These are phyloP conservation scores for Lepilemur ruficaudatus DNA, from an alignment of 2,797 vertebrate genomes.

Conservation along the genomic window DNA sequence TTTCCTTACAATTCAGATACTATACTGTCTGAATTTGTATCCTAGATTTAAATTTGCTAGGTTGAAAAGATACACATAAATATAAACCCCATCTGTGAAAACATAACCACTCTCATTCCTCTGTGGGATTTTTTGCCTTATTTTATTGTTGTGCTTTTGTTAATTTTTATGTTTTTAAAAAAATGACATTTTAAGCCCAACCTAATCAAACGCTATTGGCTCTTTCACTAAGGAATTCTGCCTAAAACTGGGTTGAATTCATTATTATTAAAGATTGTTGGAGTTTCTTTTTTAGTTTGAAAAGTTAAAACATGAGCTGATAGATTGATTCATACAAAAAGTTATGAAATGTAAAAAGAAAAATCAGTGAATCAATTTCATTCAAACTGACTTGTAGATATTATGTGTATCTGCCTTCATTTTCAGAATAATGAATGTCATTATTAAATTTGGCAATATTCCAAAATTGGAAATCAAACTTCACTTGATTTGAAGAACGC, in stretches of 20 bases:
- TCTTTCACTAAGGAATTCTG: constrained; percentile 33
- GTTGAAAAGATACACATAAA: constrained; percentile 41
- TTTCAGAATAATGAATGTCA: constrained; percentile 32
- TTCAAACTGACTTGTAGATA: not conserved
- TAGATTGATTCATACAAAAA: not conserved
- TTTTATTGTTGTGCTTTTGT: not conserved
- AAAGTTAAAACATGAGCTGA: not conserved
- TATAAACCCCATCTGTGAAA: constrained; percentile 43
- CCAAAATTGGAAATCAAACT: constrained; percentile 24
- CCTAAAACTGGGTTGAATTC: not conserved
- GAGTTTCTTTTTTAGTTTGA: constrained; percentile 39
- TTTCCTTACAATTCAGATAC: not conserved
- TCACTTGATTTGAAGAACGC: constrained; percentile 18
- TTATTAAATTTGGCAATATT: constrained; percentile 40
- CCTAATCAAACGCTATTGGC: not conserved
- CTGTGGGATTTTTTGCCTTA: not conserved
- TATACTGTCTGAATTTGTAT: constrained; percentile 1
- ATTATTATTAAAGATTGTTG: not conserved
- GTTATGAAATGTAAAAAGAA: not conserved
- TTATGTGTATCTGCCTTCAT: not conserved
- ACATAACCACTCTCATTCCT: not conserved
- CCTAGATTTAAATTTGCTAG: constrained; percentile 39
- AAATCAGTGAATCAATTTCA: not conserved
- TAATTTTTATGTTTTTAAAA: not conserved
- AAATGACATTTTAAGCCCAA: not conserved